Base-by-base conservation (phyloP, 2,113 vertebrate genomes). In the Hyla sarda region DNA sequence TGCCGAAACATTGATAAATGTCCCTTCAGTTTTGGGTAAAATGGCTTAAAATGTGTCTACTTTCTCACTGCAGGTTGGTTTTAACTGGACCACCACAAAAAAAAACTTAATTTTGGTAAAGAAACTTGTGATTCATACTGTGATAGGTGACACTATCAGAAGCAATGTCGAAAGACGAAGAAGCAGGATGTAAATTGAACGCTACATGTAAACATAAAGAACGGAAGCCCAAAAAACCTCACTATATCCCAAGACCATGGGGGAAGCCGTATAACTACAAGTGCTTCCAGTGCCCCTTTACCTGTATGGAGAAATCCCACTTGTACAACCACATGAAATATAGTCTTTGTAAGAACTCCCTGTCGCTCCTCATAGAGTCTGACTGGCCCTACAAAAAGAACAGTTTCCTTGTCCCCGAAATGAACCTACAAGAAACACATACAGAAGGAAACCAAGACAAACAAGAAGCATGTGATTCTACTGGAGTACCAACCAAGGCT, bases 311-410 rank as follows among this genome's bases (percentile, higher is more conserved):
- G 94, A 99, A 99, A 89, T 99, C 98, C 0, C 98, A 99, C 88
- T 96, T 99, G 7, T 99, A 99, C 93, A 99, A 99, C 92, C 98
- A 99, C 90, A 99, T 99, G 98, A 99, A 99, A 93, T 99, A 99
- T 93, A 99, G 98, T 91, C 94, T 99, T 88, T 99, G 98, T 88
- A 98, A 99, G 91, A 98, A 99, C 92, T 99, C 98, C 3, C 93
- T 99, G 0, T 99, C 98, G 0, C 95, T 99, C 86, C 96, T 99
- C 45, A 97, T 99, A 0, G 96, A 97, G 89, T 97, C 98, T 0
- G 97, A 97, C 89, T 98, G 98, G 98, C 95, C 97, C 0, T 98
- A 97, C 87, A 97, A 97, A 88, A 97, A 97, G 74, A 93, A 95
- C 0, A 96, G 95, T 82, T 89, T 96, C 76, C 92, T 96, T 3